A percentile compares a stretch with the other conserved stretches of the same genome.
Evolutionary conservation across 2,888 invertebrate species (phyloP).

Genomic region (Catonia carolina): DNA sequence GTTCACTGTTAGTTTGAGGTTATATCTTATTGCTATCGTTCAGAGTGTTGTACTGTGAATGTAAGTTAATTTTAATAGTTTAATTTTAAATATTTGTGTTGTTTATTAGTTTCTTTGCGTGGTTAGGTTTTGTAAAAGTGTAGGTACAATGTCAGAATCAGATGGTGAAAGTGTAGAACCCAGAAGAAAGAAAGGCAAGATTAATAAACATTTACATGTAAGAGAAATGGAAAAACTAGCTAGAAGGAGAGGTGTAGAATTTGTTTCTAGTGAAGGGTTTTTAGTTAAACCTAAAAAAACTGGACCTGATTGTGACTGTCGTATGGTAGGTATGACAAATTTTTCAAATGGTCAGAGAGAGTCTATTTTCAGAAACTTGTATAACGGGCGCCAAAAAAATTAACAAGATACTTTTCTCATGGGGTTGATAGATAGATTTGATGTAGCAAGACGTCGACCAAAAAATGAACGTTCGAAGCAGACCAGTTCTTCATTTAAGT

Average conservation of each 20-base stretch:
- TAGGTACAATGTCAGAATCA: background rate
- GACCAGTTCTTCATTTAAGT: background rate
- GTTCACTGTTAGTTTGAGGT: no score
- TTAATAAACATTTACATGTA: background rate
- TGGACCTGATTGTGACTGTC: slow-evolving; percentile 2
- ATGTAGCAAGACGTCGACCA: background rate
- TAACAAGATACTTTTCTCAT: slow-evolving; percentile 11
- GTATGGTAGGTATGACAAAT: background rate
- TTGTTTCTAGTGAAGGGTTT: background rate
- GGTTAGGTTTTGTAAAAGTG: no score
- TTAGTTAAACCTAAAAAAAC: slow-evolving; percentile 12
- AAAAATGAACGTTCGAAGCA: background rate
- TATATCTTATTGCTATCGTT: no score
- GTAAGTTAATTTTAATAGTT: no score
- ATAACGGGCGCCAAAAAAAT: slow-evolving; percentile 9
- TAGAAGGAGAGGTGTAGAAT: slow-evolving; percentile 9
- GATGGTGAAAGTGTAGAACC: background rate
- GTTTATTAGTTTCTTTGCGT: no score
- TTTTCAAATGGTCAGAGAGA: background rate
- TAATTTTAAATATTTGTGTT: no score
- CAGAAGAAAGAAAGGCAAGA: slow-evolving; percentile 1
- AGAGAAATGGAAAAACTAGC: slow-evolving; percentile 8
- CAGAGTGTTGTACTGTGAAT: no score
- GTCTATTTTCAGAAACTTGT: background rate
- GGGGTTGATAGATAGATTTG: background rate